Percentiles rank a stretch among this genome's conserved stretches.
These are phyloP conservation scores for Paraescarpia echinospica DNA, from an alignment of 1,140 invertebrate species.

Conservation along the genomic window DNA sequence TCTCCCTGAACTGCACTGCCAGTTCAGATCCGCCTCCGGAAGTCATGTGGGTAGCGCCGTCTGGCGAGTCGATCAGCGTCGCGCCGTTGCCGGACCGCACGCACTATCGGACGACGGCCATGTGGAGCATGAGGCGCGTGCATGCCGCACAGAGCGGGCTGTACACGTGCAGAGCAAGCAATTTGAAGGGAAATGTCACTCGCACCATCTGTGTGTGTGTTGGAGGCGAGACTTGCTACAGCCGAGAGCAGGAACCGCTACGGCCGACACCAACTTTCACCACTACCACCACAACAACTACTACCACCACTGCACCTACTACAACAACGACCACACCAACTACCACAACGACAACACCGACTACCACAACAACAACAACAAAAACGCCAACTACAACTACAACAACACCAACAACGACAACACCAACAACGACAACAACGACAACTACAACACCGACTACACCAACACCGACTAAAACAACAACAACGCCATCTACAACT, in stretches of 20 bases:
- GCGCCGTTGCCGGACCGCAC: slow-evolving; percentile 19
- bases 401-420: not conserved
- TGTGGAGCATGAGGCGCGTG: slow-evolving; percentile 13
- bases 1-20: slow-evolving; percentile 16
- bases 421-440: not conserved
- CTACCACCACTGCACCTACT: not conserved
- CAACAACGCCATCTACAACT: not conserved
- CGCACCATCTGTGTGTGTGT: slow-evolving; percentile 5
- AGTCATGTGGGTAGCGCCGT: slow-evolving; percentile 22
- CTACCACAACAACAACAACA: not conserved
- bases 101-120: slow-evolving; percentile 7
- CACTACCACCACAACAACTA: not conserved
- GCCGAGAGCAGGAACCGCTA: not conserved
- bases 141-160: slow-evolving; percentile 8
- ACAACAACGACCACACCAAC: not conserved
- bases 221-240: not conserved
- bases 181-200: slow-evolving; percentile 9
- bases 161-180: slow-evolving; percentile 25
- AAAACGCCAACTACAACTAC: not conserved
- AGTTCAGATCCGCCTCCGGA: slow-evolving; percentile 22
- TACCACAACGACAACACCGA: slow-evolving; percentile 9
- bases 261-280: not conserved
- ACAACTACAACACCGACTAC: not conserved
- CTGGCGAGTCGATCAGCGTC: slow-evolving; percentile 22
- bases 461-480: not conserved